Percentiles rank a stretch among this genome's conserved stretches.
Evolutionary conservation across 2,797 vertebrate genomes (phyloP).

Genomic region (Phrynocephalus vlangalii): DNA sequence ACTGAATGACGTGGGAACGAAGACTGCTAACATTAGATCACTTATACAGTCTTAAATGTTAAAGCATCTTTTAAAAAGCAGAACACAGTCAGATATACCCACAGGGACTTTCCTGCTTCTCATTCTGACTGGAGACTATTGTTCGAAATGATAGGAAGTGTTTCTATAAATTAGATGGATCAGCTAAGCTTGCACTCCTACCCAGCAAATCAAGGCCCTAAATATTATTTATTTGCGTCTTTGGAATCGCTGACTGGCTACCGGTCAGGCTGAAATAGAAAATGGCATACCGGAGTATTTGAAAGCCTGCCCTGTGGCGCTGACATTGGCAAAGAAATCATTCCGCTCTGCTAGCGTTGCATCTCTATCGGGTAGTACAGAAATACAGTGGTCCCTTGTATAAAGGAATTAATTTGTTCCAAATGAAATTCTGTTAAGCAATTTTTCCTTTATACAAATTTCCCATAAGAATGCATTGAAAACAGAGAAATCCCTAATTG

Average conservation of each 20-base stretch:
- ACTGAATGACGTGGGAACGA: not conserved
- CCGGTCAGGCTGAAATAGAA: not conserved
- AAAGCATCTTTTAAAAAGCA: not conserved
- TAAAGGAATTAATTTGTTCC: too few relatives aligned
- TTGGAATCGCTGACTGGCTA: not conserved
- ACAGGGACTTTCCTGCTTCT: not conserved
- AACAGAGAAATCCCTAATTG: too few relatives aligned
- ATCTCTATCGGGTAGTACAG: too few relatives aligned
- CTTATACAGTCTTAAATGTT: not conserved
- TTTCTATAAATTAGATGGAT: not conserved
- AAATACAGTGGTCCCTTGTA: too few relatives aligned
- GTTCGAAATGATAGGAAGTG: not conserved
- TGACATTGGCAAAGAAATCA: too few relatives aligned
- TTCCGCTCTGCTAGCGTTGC: too few relatives aligned
- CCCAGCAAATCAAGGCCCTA: not conserved
- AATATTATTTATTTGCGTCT: not conserved
- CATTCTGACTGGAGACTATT: not conserved
- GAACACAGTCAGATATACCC: not conserved
- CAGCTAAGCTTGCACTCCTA: not conserved
- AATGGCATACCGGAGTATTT: too few relatives aligned
- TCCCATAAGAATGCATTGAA: too few relatives aligned
- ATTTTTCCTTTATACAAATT: too few relatives aligned
- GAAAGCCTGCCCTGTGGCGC: too few relatives aligned
- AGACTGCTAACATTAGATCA: not conserved
- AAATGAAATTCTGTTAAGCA: too few relatives aligned